These are phyloP conservation scores for Pseudorectes ferrugineus DNA, from an alignment of 2,113 vertebrate species.

Conservation along the genomic window DNA sequence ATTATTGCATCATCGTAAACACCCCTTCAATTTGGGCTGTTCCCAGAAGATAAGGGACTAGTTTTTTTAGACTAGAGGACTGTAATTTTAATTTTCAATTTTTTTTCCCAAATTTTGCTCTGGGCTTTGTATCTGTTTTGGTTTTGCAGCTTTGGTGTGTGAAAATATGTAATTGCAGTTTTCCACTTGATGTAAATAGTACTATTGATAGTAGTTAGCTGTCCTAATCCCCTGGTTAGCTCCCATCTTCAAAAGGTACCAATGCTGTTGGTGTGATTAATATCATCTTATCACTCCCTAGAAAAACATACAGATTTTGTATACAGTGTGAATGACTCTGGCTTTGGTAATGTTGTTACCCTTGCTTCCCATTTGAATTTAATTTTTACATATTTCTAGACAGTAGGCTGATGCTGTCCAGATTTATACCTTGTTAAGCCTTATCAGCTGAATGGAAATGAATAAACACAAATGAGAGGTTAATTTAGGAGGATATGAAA, in stretches of 20 bases:
- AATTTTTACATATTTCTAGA: neutral
- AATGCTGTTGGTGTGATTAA: neutral
- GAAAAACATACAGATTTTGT: neutral
- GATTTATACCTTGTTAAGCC: neutral
- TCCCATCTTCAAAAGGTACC: neutral
- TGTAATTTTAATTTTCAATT: neutral
- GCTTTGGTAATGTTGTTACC: neutral
- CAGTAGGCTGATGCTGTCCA: neutral
- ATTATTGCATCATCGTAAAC: slow-evolving; percentile 1
- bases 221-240: neutral
- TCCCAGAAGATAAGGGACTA: slow-evolving; percentile 35
- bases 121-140: neutral
- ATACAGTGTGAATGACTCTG: neutral
- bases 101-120: neutral
- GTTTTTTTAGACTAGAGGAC: neutral
- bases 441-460: neutral
- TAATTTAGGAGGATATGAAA: neutral
- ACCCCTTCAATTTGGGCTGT: neutral
- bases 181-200: neutral
- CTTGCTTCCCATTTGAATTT: neutral
- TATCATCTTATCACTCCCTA: neutral
- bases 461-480: neutral
- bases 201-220: neutral
- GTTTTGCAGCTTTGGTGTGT: neutral
- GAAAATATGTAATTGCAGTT: neutral